A percentile compares a stretch with the other conserved stretches of the same genome.
phyloP scores from a whole-genome alignment of 2,797 vertebrate genomes.

The Onychomys arenicola region DNA sequence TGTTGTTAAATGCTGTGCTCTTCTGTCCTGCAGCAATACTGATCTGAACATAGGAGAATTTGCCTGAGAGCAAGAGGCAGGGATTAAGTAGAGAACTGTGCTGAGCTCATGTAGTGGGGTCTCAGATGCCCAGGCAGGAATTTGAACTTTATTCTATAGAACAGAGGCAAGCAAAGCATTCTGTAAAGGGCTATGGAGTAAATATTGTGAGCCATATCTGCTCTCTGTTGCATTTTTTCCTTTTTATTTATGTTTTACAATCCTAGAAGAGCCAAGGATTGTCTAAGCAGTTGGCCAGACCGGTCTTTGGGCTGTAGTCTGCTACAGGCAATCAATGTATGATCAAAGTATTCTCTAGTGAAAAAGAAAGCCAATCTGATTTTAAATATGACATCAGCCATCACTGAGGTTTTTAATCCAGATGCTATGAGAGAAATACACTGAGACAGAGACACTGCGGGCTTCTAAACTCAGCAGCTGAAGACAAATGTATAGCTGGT shows the following conservation, averaged over 20 bases:
- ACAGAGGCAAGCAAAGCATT: background rate
- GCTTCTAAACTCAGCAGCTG: background rate
- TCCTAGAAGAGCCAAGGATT: background rate
- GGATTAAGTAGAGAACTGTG: accelerated
- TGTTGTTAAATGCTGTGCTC: background rate
- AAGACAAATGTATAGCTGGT: background rate
- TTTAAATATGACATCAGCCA: background rate
- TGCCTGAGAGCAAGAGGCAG: no score
- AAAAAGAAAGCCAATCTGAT: background rate
- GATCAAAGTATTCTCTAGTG: background rate
- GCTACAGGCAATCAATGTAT: accelerated
- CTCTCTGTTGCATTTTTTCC: constrained; percentile 12
- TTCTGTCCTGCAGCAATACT: background rate
- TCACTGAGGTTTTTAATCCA: background rate
- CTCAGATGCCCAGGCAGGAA: background rate
- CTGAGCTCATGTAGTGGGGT: no score
- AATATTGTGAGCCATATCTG: background rate
- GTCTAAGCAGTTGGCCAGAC: background rate
- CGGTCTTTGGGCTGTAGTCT: background rate
- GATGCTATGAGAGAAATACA: background rate
- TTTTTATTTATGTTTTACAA: constrained; percentile 47
- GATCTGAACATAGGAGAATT: no score
- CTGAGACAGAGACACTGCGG: background rate
- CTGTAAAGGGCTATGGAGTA: background rate
- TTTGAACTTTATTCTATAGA: background rate